Evolutionary conservation across 2,797 vertebrate species (phyloP).

Genomic region (Alosa sapidissima): DNA sequence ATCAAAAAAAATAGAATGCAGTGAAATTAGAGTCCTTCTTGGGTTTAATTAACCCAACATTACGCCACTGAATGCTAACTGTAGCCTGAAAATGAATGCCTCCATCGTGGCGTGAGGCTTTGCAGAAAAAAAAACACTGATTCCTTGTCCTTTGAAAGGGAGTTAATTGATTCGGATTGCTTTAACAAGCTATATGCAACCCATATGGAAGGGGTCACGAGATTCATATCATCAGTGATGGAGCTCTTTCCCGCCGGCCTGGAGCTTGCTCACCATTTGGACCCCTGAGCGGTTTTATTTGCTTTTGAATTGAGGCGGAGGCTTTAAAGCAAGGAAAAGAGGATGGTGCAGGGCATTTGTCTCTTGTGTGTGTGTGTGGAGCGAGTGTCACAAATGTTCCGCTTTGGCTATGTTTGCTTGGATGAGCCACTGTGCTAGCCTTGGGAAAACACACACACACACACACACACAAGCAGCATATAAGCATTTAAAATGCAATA

Average conservation of each 20-base stretch:
- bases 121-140: background rate
- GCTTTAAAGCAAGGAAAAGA: background rate
- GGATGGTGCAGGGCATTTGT: background rate
- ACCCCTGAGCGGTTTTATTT: background rate
- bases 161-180: conserved; percentile 2
- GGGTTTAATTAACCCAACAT: conserved; percentile 23
- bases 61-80: background rate
- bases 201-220: background rate
- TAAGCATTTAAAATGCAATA: conserved; percentile 37
- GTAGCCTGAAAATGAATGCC: background rate
- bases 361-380: conserved; percentile 5
- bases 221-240: background rate
- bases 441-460: conserved; percentile 28
- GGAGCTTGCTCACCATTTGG: background rate
- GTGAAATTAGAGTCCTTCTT: conserved; percentile 19
- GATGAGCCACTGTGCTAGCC: conserved; percentile 19
- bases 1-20: background rate
- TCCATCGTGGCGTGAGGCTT: background rate
- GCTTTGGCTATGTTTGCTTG: conserved; percentile 7
- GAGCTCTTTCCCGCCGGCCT: background rate
- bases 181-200: background rate
- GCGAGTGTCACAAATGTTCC: conserved; percentile 17
- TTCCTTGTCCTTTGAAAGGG: background rate
- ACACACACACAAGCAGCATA: background rate
- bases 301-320: background rate